Conservation (phyloP, 1,140 invertebrate species). For the Brachionus rotundiformis region DNA sequence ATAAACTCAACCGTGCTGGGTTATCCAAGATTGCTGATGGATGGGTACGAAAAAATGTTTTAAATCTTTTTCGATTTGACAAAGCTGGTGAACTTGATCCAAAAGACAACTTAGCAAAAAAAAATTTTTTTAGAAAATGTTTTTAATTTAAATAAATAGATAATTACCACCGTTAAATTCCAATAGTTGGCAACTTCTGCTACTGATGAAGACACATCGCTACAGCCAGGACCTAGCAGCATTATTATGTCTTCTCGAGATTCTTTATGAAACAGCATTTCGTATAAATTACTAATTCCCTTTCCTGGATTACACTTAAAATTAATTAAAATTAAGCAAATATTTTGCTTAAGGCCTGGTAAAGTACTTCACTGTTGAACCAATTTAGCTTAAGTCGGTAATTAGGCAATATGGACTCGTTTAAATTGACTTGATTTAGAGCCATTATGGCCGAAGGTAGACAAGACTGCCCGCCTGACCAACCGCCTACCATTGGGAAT, state of each 20-base stretch:
- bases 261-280: constrained; percentile 86
- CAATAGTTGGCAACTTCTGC: constrained; percentile 99
- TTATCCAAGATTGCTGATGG: constrained; percentile 98
- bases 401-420: constrained; percentile 82
- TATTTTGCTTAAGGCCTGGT: neutral
- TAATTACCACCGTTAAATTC: constrained; percentile 92
- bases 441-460: constrained; percentile 87
- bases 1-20: constrained; percentile 91
- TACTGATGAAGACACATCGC: constrained; percentile 97
- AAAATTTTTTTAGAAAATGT: constrained; percentile 52
- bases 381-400: constrained; percentile 87
- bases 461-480: constrained; percentile 65
- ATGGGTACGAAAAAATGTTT: constrained; percentile 96
- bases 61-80: constrained; percentile 93
- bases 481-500: constrained; percentile 94
- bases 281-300: constrained; percentile 95
- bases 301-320: constrained; percentile 93
- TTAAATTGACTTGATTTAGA: constrained; percentile 88
- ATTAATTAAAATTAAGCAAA: constrained; percentile 32
- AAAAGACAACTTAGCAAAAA: constrained; percentile 79
- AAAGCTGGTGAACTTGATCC: constrained; percentile 95
- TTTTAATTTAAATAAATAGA: neutral
- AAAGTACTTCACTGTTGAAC: constrained; percentile 91
- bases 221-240: constrained; percentile 86
- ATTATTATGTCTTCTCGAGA: constrained; percentile 75